Evolutionary conservation across 1,140 invertebrate genomes (phyloP).

Genomic region (Lasioglossum baleicum): DNA sequence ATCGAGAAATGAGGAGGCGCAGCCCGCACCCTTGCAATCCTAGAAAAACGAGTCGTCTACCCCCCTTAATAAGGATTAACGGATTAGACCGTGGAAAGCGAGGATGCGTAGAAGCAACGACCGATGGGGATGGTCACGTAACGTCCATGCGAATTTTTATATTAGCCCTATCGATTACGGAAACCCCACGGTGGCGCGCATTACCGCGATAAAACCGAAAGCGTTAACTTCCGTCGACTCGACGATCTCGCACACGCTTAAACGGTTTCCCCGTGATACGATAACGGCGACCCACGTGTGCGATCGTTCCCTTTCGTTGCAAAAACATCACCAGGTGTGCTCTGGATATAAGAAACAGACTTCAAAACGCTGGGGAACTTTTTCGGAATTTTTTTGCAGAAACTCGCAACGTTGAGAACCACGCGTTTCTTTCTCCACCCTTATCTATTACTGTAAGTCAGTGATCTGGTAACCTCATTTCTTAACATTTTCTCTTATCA

Average conservation of each 20-base stretch:
- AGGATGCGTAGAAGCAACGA: constrained; percentile 15
- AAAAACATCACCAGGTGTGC: background rate
- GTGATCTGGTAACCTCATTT: too few relatives aligned
- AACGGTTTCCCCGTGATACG: constrained; percentile 8
- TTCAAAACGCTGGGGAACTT: too few relatives aligned
- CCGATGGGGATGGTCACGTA: background rate
- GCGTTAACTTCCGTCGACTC: constrained; percentile 5
- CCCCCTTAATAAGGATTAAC: constrained; percentile 65
- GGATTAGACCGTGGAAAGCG: constrained; percentile 57
- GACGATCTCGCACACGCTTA: background rate
- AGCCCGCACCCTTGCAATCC: too few relatives aligned
- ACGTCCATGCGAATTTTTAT: constrained; percentile 4
- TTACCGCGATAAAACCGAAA: constrained; percentile 15
- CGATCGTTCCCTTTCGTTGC: background rate
- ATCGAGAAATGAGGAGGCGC: too few relatives aligned
- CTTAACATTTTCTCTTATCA: too few relatives aligned
- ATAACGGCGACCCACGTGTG: background rate
- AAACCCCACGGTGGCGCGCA: constrained; percentile 9
- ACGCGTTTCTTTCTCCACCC: too few relatives aligned
- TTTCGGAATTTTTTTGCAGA: too few relatives aligned
- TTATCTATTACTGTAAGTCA: too few relatives aligned
- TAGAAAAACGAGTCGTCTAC: too few relatives aligned
- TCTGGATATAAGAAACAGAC: too few relatives aligned
- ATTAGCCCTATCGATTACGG: constrained; percentile 26
- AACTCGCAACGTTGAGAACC: too few relatives aligned